Conservation (phyloP, 92 coral and sea anemone genomes). For the Porites cylindrica region DNA sequence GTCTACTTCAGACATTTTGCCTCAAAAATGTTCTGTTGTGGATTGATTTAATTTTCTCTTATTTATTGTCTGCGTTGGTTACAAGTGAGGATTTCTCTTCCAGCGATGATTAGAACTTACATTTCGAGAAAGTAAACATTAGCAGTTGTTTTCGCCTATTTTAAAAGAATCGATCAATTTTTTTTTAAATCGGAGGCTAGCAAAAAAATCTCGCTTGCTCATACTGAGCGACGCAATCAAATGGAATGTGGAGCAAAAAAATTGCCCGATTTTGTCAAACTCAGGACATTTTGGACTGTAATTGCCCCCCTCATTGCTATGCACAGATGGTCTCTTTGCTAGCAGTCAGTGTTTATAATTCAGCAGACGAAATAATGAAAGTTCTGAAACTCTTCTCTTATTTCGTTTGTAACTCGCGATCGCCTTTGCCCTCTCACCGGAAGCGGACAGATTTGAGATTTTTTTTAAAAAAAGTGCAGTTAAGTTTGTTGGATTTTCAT, state of each 20-base stretch:
- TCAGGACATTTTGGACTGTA: constrained; percentile 28
- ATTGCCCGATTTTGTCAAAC: constrained; percentile 20
- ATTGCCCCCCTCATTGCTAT: constrained; percentile 49
- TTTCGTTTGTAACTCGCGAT: constrained; percentile 6
- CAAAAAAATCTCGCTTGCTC: neutral
- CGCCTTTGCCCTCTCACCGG: neutral
- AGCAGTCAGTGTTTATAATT: constrained; percentile 6
- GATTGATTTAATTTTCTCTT: constrained; percentile 25
- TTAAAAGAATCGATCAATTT: constrained; percentile 29
- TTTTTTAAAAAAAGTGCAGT: neutral
- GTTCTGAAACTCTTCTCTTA: constrained; percentile 24
- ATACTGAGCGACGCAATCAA: neutral
- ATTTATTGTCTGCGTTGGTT: constrained; percentile 8
- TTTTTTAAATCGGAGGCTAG: neutral
- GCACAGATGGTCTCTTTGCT: constrained; percentile 64
- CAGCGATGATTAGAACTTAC: constrained; percentile 57
- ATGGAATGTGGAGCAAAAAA: neutral
- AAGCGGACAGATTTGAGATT: neutral
- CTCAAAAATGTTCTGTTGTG: neutral
- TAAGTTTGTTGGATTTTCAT: neutral
- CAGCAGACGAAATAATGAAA: neutral
- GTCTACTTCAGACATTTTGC: neutral
- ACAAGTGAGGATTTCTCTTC: constrained; percentile 17
- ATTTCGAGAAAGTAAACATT: constrained; percentile 65
- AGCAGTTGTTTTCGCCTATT: constrained; percentile 54